phyloP scores from a whole-genome alignment of 2,888 invertebrate species.

The Lapara coniferarum region DNA sequence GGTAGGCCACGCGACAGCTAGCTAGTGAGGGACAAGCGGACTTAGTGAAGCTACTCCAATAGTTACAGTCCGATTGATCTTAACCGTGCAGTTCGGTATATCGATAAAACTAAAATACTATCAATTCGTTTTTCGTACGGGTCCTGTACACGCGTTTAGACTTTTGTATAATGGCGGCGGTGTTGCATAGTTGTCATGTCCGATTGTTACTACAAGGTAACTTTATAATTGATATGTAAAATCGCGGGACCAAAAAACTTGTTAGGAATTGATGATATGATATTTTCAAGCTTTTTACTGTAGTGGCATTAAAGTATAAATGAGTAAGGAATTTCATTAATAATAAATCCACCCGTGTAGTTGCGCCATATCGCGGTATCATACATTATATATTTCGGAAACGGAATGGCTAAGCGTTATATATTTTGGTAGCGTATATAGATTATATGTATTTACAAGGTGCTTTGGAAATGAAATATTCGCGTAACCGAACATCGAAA shows the following conservation, averaged over 20 bases:
- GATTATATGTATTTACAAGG: too few relatives aligned
- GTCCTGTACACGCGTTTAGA: not conserved
- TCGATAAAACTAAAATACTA: not conserved
- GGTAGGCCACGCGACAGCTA: slow-evolving; percentile 73
- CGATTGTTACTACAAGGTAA: not conserved
- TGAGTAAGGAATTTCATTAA: too few relatives aligned
- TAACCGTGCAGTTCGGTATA: slow-evolving; percentile 7
- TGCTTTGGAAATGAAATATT: too few relatives aligned
- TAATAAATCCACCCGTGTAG: too few relatives aligned
- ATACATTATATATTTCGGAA: too few relatives aligned
- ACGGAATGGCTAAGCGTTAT: too few relatives aligned
- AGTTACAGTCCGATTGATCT: slow-evolving; percentile 18
- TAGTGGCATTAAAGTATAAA: not conserved
- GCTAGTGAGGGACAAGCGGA: slow-evolving; percentile 77
- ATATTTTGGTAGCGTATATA: too few relatives aligned
- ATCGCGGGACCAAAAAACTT: slow-evolving; percentile 4
- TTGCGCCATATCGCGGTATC: too few relatives aligned
- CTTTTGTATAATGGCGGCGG: not conserved
- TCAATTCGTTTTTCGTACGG: too few relatives aligned
- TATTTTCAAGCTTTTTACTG: not conserved
- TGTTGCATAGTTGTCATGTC: not conserved
- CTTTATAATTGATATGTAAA: not conserved
- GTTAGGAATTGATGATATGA: not conserved
- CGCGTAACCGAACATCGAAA: too few relatives aligned
- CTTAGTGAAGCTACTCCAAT: slow-evolving; percentile 60